Base-by-base conservation (phyloP, 1,140 invertebrate genomes). In the Hypothenemus hampei region DNA sequence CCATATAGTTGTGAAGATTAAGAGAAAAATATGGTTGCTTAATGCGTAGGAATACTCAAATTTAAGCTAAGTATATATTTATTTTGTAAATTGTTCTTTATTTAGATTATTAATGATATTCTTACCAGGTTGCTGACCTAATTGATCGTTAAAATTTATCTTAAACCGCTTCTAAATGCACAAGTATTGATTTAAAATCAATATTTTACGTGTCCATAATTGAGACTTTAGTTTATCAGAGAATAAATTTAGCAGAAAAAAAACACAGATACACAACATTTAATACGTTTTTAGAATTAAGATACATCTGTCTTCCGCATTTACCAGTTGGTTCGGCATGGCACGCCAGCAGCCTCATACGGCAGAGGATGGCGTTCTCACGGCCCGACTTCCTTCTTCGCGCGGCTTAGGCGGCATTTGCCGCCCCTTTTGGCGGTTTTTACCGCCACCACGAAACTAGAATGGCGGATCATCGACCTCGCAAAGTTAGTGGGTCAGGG, bases 401-500 rank as follows among this genome's bases (percentile, higher is more conserved):
- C 44, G 33, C 39, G 6, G 43, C 23, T 41, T 21, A 45, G 44
- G 51, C 39, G 46, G 45, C 36, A 21, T 41, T 26, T 35, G 37
- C 29, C 29, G 47, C 31, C 46, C 29, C 24, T 36, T 43, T 43
- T 53, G 39, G 44, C 37, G 44, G 53, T 33, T 48, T 22, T 29
- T 46, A 18, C 36, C 37, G 45, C 53, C 47, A 64, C 60, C 63
- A 64, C 63, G 62, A 69, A 71, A 71, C 69, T 71, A 69, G 69
- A 71, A 71, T 71, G 68, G 67, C 68, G 64, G 68, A 69, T 65
- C 67, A 65, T 66, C 60, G 67, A 71, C 69, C 69, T 69, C 68
- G 68, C 69, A 63, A 71, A 71, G 69, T 71, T 71, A 71, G 69
- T 71, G 53, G 69, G 69, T 71, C 69, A 71, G 68, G 69, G 69